A percentile compares a stretch with the other conserved stretches of the same genome.
Conservation (phyloP, 2,888 invertebrate species). For the Tubiluchus corallicola region DNA sequence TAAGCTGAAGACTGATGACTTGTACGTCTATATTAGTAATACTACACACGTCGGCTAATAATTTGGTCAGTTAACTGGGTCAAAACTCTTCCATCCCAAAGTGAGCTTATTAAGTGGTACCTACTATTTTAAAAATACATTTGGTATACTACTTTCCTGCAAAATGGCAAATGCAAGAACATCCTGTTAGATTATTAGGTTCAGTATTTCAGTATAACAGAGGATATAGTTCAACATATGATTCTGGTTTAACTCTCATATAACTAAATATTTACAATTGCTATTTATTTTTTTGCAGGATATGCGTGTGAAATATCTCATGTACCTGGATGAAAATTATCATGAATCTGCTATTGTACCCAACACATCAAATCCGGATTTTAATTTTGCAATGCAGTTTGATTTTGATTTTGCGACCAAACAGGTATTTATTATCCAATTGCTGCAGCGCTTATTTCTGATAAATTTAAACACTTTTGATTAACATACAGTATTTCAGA, state of each 20-base stretch:
- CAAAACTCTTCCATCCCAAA: no score
- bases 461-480: constrained; percentile 10
- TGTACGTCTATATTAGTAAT: no score
- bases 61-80: no score
- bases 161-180: no score
- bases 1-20: no score
- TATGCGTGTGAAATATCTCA: constrained; percentile 31
- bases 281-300: constrained; percentile 20
- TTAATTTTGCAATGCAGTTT: constrained; percentile 31
- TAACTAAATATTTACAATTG: not conserved
- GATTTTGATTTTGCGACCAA: constrained; percentile 30
- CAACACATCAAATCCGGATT: constrained; percentile 32
- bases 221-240: not conserved
- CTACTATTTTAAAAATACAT: no score
- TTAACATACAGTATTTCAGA: not conserved
- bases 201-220: no score
- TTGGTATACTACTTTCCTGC: no score
- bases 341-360: constrained; percentile 24
- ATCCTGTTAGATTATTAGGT: no score
- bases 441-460: constrained; percentile 11
- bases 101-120: no score
- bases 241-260: constrained; percentile 1
- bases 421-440: constrained; percentile 22
- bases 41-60: no score
- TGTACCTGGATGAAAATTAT: constrained; percentile 32